Percentiles rank a stretch among this genome's conserved stretches.
These are phyloP conservation scores for Eretmocerus hayati DNA, from an alignment of 2,888 invertebrate species.

Conservation along the genomic window DNA sequence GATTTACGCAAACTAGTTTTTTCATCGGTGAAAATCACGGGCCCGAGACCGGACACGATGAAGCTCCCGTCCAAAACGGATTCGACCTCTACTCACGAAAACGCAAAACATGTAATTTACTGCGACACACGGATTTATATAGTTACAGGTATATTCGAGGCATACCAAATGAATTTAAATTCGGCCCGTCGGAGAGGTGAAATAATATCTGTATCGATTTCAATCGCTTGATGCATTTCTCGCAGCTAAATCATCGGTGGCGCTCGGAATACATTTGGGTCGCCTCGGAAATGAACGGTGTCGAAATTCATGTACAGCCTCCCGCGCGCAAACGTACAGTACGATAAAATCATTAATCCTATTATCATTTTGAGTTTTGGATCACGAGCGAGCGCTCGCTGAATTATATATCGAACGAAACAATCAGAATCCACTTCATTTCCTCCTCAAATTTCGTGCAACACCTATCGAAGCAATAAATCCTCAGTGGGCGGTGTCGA, in stretches of 20 bases:
- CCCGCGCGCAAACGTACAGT: too few species aligned
- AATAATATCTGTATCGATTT: too few species aligned
- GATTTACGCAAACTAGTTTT: constrained; percentile 38
- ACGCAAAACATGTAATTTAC: constrained; percentile 27
- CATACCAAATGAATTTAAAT: constrained; percentile 15
- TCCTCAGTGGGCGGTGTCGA: too few species aligned
- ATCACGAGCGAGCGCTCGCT: too few species aligned
- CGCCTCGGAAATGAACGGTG: neutral
- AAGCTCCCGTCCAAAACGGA: constrained; percentile 22
- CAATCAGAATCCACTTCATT: too few species aligned
- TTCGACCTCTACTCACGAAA: constrained; percentile 19
- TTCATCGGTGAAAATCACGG: constrained; percentile 13
- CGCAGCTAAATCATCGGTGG: neutral
- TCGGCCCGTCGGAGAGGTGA: too few species aligned
- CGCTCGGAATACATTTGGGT: too few species aligned
- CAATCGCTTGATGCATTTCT: neutral
- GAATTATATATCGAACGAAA: too few species aligned
- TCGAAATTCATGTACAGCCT: neutral
- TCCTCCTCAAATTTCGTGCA: too few species aligned
- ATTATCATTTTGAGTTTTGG: too few species aligned
- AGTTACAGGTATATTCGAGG: neutral
- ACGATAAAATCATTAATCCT: too few species aligned
- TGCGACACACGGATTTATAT: neutral
- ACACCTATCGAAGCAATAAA: too few species aligned
- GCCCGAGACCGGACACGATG: constrained; percentile 15